These are phyloP conservation scores for Rissa tridactyla DNA, from an alignment of 2,113 vertebrate species.

Conservation along the genomic window DNA sequence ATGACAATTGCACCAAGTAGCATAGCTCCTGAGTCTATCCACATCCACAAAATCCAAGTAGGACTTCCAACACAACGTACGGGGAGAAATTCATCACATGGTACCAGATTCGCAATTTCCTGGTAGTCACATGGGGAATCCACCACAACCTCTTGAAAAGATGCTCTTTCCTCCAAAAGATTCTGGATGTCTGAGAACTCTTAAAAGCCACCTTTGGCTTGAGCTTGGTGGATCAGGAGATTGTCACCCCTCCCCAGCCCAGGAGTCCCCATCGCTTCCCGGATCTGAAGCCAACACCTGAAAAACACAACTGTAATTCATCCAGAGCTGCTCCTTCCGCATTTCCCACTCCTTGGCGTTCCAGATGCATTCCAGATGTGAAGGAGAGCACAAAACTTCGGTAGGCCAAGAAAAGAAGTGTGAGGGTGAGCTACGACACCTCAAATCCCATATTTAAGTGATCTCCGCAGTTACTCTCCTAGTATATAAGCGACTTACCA, in stretches of 20 bases:
- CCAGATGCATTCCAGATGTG: conserved; percentile 35
- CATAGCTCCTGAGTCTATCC: not conserved
- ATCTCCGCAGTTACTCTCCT: not conserved
- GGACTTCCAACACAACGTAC: not conserved
- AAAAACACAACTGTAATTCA: conserved; percentile 25
- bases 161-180: not conserved
- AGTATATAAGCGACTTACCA: not conserved
- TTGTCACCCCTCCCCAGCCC: not conserved
- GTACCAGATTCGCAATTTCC: not conserved
- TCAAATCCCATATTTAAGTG: not conserved
- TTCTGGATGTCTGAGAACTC: not conserved
- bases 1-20: not conserved
- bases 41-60: not conserved
- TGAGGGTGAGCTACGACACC: not conserved
- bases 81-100: not conserved
- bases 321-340: not conserved
- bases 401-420: not conserved
- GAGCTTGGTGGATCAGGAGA: not conserved
- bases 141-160: not conserved
- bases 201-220: not conserved
- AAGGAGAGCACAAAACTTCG: not conserved
- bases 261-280: not conserved
- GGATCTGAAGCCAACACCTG: conserved; percentile 20
- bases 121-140: not conserved
- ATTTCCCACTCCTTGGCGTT: not conserved